Base-by-base conservation (phyloP, 92 coral and sea anemone species). In the Epizoanthus stellaris region DNA sequence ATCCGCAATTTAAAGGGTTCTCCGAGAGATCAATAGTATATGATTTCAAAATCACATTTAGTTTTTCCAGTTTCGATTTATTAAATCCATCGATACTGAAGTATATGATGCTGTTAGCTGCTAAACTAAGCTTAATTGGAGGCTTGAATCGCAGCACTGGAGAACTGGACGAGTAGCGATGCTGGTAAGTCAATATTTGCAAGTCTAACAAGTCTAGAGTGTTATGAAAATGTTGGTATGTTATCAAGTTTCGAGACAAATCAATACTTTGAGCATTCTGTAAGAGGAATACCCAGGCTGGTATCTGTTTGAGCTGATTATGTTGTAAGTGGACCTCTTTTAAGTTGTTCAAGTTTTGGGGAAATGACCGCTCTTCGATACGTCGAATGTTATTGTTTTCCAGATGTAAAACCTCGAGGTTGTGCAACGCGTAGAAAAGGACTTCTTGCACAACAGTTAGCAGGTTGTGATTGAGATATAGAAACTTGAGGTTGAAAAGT, bases 1-100 rank as follows among this genome's bases (percentile, higher is more conserved):
- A 91, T 65, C 89, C 91, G 13, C 98, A 95, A n/a, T 49, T 23
- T 0, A 95, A 63, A 17, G 92, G 93, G 61, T 95, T 95, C 60
- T 88, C 89, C 13, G 86, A 67, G 25, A 95, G 71, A 77, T 86
- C 87, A 21, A 95, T 87, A 58, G 69, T 57, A 71, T 76, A 95
- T 45, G 85, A 89, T 4, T 52, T 49, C 21, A 95, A 56, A 19
- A 93, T 65, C 62, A 72, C 71, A 80, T 70, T 57, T 39, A 94
- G 72, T 20, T 70, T 88, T 14, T 3, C 21, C 23, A 34, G 39
- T 81, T 86, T 86, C n/a, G n/a, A n/a, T n/a, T n/a, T 58, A 62
- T 63, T 86, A 39, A 86, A 75, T 47, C 25, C 84, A 3, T 85
- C 82, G 19, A 89, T 59, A 59, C 87, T 73, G 7, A 93, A 42